Evolutionary conservation across 2,797 vertebrate genomes (phyloP), one percentile per base, ranked within the genome.

Genomic region (Semotilus atromaculatus): DNA sequence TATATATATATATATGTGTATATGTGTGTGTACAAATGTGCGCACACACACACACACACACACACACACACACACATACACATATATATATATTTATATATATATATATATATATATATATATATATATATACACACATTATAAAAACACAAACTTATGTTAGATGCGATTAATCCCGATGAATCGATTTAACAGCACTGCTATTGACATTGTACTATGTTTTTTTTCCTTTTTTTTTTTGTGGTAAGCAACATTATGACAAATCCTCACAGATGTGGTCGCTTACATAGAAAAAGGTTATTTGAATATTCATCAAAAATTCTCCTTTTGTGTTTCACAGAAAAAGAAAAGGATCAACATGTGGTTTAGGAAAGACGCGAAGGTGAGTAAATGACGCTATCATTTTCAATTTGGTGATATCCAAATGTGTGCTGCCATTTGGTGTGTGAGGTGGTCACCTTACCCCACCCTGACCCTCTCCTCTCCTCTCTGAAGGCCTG

Each of bases 401-500:
- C 60, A 4, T 31, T 11, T 51, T 51, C 11, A 2, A 51, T 51
- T 73, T 21, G 4, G 43, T 31, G 71, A 62, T 74, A 34, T 51
- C 23, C 9, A 36, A 74, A n/a, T 48, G 43, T 48, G 34, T 31
- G 43, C 51, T 36, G 55, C 26, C 31, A 53, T 66, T 66, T 83
- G 71, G 14, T 36, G 19, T 51, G 31, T 40, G n/a, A 79, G 53
- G 58, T 83, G 58, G 55, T 84, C 64, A 77, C 48, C 83, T 26
- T 71, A 70, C 53, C 85, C 36, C 64, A 29, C 58, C 74, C 36
- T 43, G 48, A 48, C 74, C 67, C 48, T 76, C 45, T 23, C 67
- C 55, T 67, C 34, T 43, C 62, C 40, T 45, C 64, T 78, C 77
- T 62, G 85, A 86, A 82, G 88, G 84, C 88, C 91, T 90, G 93